Conservation (phyloP, 1,140 invertebrate species). For the Drosophila sulfurigaster region DNA sequence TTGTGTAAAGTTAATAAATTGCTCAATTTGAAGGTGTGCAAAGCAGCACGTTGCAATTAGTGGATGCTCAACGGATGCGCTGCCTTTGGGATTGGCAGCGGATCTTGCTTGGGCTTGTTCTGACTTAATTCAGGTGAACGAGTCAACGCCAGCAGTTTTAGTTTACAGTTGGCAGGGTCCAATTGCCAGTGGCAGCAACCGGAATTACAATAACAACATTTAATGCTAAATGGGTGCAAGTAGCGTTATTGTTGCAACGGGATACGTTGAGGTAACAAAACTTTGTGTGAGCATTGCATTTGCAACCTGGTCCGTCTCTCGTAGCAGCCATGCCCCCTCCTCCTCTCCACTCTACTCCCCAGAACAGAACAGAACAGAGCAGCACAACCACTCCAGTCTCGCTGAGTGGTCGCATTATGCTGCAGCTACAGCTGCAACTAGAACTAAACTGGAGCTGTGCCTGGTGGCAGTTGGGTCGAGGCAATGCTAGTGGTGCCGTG, state of each 20-base stretch:
- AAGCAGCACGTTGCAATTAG: slow-evolving; percentile 1
- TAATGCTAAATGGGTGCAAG: slow-evolving; percentile 79
- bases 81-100: slow-evolving; percentile 46
- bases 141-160: slow-evolving; percentile 24
- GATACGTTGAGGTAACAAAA: slow-evolving; percentile 44
- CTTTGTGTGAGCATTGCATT: slow-evolving; percentile 61
- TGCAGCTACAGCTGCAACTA: slow-evolving; percentile 6
- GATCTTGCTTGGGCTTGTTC: slow-evolving; percentile 15
- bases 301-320: slow-evolving; percentile 11
- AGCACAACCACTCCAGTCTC: slow-evolving; percentile 37
- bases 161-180: too few relatives aligned
- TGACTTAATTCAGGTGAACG: slow-evolving; percentile 80
- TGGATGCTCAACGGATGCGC: slow-evolving; percentile 60
- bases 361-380: slow-evolving; percentile 5
- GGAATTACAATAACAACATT: slow-evolving; percentile 70
- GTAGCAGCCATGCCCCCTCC: not conserved
- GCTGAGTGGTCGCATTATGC: slow-evolving; percentile 47
- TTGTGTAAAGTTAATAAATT: not conserved
- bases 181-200: slow-evolving; percentile 18
- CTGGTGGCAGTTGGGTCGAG: not conserved
- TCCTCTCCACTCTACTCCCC: slow-evolving; percentile 30
- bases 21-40: slow-evolving; percentile 4
- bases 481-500: slow-evolving; percentile 12
- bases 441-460: slow-evolving; percentile 8
- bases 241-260: slow-evolving; percentile 66